Conservation (phyloP, 2,113 vertebrate species). For the Scophthalmus maximus region DNA sequence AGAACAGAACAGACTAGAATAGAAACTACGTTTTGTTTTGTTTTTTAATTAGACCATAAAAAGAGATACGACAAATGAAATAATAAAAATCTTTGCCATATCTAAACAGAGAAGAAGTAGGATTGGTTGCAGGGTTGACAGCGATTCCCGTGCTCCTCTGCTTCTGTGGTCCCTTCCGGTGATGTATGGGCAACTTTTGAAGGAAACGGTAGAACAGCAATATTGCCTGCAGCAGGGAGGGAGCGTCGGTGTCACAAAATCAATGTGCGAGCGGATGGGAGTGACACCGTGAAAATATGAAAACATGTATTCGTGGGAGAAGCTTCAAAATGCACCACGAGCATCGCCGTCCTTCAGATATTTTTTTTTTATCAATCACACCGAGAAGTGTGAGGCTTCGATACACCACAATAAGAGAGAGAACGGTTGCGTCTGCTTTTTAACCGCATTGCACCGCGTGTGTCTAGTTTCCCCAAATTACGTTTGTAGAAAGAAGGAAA, state of each 20-base stretch:
- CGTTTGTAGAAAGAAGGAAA: neutral
- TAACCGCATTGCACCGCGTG: neutral
- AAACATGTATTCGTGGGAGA: neutral
- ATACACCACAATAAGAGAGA: no score
- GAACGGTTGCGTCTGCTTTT: neutral
- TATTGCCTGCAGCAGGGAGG: constrained; percentile 55
- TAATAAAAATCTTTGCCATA: neutral
- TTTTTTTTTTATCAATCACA: neutral
- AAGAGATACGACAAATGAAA: neutral
- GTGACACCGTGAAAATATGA: constrained; percentile 27
- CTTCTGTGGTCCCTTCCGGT: constrained; percentile 26
- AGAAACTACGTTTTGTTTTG: neutral
- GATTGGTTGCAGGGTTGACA: neutral
- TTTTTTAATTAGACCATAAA: neutral
- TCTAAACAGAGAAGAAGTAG: neutral
- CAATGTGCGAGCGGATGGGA: constrained; percentile 41
- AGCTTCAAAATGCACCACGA: neutral
- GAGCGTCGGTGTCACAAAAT: constrained; percentile 63
- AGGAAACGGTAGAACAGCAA: constrained; percentile 46
- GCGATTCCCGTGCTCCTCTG: neutral
- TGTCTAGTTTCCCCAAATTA: neutral
- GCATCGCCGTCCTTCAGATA: no score
- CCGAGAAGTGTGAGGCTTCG: neutral
- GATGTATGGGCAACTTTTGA: constrained; percentile 57
- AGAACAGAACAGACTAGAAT: neutral